Evolutionary conservation across 1,140 invertebrate species (phyloP), one percentile per base, ranked within the genome.

Genomic region (Arctopsyche grandis): DNA sequence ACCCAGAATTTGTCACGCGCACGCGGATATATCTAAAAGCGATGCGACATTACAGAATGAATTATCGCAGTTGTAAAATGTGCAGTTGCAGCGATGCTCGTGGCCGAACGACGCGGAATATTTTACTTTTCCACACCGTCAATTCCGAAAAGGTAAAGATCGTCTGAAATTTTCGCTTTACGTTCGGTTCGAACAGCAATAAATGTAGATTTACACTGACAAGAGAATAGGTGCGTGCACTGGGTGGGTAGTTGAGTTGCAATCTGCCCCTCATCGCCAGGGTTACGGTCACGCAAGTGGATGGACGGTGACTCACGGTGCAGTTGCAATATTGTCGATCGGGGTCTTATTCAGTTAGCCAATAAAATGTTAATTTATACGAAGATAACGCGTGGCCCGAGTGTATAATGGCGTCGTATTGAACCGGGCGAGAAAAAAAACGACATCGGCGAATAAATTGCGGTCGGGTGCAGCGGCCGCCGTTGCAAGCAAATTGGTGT

Each of bases 311-410:
- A 38, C 29, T 38, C 29, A 38, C 29, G 29, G 7, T 38, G 29
- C 29, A 38, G 1, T 38, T 38, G 29, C 29, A 38, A 38, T 38
- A 38, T 38, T 38, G 29, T 38, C 29, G 29, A 38, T 38, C 29
- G 16, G 56, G 66, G 66, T 7, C 5, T 24, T n/a, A 22, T 69
- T 16, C 66, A 12, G 29, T 69, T 24, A 26, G 5, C 56, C 75
- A 80, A 80, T 77, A 77, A 73, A 80, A 80, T 77, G 66, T 46
- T 77, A 77, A 80, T 80, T 80, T 77, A 77, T 77, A 29, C 66
- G 44, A 43, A 43, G 69, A 56, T 79, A 80, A 73, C n/a, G 66
- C 38, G 63, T 38, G 71, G n/a, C 46, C 58, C 14, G 22, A 48
- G 46, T 19, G 74, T n/a, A 69, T 71, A 80, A 77, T 38, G 19